Evolutionary conservation across 2,888 invertebrate genomes (phyloP).

Genomic region (Cryptus armator): DNA sequence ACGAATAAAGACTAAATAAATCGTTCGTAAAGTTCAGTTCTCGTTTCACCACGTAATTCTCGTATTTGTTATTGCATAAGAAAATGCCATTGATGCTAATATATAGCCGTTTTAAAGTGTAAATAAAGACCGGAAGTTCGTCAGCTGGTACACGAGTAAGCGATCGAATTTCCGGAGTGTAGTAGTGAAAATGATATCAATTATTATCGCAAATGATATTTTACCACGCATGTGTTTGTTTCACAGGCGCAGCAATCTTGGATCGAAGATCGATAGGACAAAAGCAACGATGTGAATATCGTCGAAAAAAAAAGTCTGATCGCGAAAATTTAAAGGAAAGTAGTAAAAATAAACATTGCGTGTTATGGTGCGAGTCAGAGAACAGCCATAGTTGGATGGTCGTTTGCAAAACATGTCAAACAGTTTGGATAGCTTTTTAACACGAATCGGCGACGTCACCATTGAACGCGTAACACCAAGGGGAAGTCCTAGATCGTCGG

Average conservation of each 20-base stretch:
- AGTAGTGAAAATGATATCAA: neutral
- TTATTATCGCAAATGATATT: neutral
- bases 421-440: slow-evolving; percentile 86
- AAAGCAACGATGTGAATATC: slow-evolving; percentile 56
- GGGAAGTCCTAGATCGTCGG: slow-evolving; percentile 74
- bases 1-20: no score
- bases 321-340: slow-evolving; percentile 21
- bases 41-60: neutral
- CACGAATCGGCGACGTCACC: slow-evolving; percentile 88
- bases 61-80: neutral
- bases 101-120: neutral
- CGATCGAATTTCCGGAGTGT: neutral
- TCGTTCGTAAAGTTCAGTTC: neutral
- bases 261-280: slow-evolving; percentile 47
- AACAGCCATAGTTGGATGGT: slow-evolving; percentile 61
- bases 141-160: neutral
- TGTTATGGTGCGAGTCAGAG: slow-evolving; percentile 48
- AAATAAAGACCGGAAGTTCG: neutral
- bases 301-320: neutral
- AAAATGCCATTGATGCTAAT: neutral
- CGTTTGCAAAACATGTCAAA: slow-evolving; percentile 80
- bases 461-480: slow-evolving; percentile 86
- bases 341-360: slow-evolving; percentile 35
- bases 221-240: slow-evolving; percentile 6
- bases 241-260: slow-evolving; percentile 49